These are phyloP conservation scores for Synergus itoensis DNA, from an alignment of 2,888 invertebrate genomes.

Conservation along the genomic window DNA sequence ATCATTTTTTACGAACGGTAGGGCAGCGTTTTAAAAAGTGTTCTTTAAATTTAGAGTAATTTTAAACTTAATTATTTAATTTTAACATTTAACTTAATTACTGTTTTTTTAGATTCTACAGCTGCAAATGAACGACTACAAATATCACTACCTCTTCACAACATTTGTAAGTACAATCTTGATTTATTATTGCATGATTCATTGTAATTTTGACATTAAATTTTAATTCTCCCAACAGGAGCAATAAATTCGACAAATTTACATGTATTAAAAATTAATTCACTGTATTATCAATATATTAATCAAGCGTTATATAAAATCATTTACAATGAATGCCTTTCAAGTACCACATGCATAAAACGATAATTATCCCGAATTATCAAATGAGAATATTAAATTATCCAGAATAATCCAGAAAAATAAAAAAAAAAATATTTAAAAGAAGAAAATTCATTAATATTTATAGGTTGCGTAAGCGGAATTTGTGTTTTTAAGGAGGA, in stretches of 20 bases:
- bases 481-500: too few species aligned
- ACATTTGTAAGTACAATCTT: slow-evolving; percentile 80
- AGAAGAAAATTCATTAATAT: too few species aligned
- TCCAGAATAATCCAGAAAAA: too few species aligned
- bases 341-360: background rate
- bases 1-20: slow-evolving; percentile 87
- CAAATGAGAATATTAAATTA: background rate
- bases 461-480: too few species aligned
- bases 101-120: slow-evolving; percentile 83
- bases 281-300: background rate
- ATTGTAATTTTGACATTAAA: background rate
- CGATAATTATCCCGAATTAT: background rate
- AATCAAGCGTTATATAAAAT: background rate
- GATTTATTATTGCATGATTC: background rate
- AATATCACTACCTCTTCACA: slow-evolving; percentile 90
- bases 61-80: too few species aligned
- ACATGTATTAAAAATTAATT: background rate
- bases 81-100: slow-evolving; percentile 18
- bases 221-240: background rate
- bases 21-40: slow-evolving; percentile 64
- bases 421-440: too few species aligned
- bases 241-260: background rate
- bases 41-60: background rate
- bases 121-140: slow-evolving; percentile 91
- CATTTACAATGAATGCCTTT: background rate